Conservation (phyloP, 2,888 invertebrate species). For the Drosophila seclusa region DNA sequence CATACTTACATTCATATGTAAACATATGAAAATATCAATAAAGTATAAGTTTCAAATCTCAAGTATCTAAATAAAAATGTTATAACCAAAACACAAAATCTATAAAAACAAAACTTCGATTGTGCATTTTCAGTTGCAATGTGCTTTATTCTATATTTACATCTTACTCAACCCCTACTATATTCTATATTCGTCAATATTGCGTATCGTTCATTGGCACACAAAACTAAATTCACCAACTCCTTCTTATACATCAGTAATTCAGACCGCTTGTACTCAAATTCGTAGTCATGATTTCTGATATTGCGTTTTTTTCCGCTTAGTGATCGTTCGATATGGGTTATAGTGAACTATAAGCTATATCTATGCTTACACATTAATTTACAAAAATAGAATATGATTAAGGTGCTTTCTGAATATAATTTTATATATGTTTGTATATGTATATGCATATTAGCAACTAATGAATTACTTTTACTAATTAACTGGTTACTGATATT, state of each 20-base stretch:
- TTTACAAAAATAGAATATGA: not conserved
- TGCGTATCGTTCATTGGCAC: conserved; percentile 27
- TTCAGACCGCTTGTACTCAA: conserved; percentile 24
- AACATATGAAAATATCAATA: conserved; percentile 40
- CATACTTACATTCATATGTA: conserved; percentile 45
- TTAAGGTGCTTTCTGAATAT: conserved; percentile 1
- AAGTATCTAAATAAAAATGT: conserved; percentile 29
- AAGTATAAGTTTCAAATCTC: conserved; percentile 32
- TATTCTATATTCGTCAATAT: conserved; percentile 11
- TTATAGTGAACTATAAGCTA: not conserved
- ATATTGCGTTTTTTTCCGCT: not conserved
- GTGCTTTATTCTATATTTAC: conserved; percentile 19
- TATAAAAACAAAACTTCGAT: conserved; percentile 8
- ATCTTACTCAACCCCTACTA: not conserved
- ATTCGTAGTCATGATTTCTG: conserved; percentile 21
- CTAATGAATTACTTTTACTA: not conserved
- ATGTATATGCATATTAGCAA: not conserved
- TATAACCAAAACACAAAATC: conserved; percentile 20
- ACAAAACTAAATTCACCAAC: not conserved
- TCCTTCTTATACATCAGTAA: not conserved
- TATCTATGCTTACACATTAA: not conserved
- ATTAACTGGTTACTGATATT: not conserved
- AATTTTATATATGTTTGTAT: not conserved
- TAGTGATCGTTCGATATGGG: conserved; percentile 4
- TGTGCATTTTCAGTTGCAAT: conserved; percentile 36